Percentiles rank a stretch among this genome's conserved stretches.
phyloP scores from a whole-genome alignment of 2,888 invertebrate genomes.

The Tillus elongatus region DNA sequence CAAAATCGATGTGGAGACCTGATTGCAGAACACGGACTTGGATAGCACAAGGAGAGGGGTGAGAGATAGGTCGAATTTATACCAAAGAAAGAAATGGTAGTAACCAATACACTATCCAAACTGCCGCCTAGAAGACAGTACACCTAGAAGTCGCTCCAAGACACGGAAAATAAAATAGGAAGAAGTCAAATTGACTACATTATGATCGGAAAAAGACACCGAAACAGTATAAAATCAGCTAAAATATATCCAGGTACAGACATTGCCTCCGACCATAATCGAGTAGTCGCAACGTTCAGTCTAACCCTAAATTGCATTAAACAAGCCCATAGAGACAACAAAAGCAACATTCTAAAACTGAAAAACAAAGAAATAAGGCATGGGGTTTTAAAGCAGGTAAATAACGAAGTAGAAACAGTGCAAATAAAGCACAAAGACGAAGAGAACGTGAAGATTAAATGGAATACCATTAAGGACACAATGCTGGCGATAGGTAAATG shows the following conservation, averaged over 20 bases:
- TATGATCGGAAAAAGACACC: neutral
- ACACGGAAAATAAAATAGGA: neutral
- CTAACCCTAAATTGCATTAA: too few relatives aligned
- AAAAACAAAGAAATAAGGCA: too few relatives aligned
- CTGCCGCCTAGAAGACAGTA: slow-evolving; percentile 4
- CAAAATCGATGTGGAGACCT: too few relatives aligned
- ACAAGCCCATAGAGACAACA: too few relatives aligned
- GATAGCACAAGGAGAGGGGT: neutral
- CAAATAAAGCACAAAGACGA: too few relatives aligned
- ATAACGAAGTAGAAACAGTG: too few relatives aligned
- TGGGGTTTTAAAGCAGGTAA: too few relatives aligned
- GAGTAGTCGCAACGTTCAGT: too few relatives aligned
- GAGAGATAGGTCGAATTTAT: neutral
- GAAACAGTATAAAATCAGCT: slow-evolving; percentile 3
- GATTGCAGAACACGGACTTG: neutral
- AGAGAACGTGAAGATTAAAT: too few relatives aligned
- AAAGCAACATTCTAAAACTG: too few relatives aligned
- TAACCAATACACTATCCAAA: neutral
- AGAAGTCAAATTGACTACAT: neutral
- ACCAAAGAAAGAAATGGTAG: neutral
- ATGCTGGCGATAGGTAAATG: too few relatives aligned
- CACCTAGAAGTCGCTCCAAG: slow-evolving; percentile 4
- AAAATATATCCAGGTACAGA: neutral
- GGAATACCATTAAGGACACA: too few relatives aligned
- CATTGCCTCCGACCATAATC: neutral